Percentiles rank a stretch among this genome's conserved stretches.
Conservation (phyloP, 2,888 invertebrate genomes). For the Allacma fusca region DNA sequence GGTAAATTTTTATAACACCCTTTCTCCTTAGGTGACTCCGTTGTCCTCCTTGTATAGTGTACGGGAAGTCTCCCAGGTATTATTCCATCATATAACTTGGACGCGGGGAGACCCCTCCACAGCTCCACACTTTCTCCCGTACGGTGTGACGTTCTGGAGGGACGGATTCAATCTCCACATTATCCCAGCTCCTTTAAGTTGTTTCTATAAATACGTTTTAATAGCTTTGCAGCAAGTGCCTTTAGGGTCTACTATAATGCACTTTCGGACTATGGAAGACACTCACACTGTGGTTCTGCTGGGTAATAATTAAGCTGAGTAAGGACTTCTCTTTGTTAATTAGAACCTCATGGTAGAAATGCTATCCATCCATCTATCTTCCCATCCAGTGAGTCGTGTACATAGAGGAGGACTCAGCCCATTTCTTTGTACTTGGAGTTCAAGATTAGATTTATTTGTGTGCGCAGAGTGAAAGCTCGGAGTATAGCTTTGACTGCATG, state of each 20-base stretch:
- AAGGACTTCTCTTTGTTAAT: constrained; percentile 6
- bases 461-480: not conserved
- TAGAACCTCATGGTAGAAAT: not conserved
- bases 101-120: no score
- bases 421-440: constrained; percentile 4
- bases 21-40: no score
- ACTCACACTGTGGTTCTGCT: not conserved
- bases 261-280: not conserved
- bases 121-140: no score
- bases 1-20: not conserved
- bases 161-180: no score
- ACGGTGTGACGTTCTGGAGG: no score
- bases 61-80: no score
- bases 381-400: not conserved
- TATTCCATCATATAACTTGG: no score
- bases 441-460: not conserved
- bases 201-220: not conserved
- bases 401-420: not conserved
- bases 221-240: not conserved
- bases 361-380: not conserved
- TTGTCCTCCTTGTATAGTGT: no score
- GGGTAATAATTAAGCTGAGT: constrained; percentile 11
- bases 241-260: not conserved
- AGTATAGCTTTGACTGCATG: not conserved
- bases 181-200: no score